Conservation (phyloP, 2,113 vertebrate species). For the Willisornis vidua region DNA sequence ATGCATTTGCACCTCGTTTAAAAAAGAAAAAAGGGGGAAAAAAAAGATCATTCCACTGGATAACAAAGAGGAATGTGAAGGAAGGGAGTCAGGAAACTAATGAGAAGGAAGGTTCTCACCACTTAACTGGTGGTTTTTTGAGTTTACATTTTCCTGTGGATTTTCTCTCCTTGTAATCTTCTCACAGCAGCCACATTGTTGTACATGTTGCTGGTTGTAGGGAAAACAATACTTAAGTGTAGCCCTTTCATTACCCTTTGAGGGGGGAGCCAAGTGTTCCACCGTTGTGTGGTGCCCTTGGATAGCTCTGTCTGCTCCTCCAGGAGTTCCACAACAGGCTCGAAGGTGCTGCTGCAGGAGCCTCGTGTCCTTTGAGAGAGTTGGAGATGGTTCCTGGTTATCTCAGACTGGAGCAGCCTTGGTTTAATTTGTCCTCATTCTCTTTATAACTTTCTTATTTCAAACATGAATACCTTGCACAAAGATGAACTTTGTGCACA, state of each 20-base stretch:
- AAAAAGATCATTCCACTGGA: neutral
- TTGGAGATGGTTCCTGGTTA: fast-evolving
- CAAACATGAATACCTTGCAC: neutral
- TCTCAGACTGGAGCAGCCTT: neutral
- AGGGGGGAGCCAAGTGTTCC: neutral
- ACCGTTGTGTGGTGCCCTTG: neutral
- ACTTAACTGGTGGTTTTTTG: neutral
- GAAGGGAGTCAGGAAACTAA: neutral
- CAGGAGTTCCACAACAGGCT: neutral
- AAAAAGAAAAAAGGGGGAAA: neutral
- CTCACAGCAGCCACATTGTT: neutral
- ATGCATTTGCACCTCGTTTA: slow-evolving; percentile 59
- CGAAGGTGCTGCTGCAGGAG: neutral
- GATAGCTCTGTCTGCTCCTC: neutral
- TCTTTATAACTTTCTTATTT: neutral
- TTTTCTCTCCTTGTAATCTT: slow-evolving; percentile 39
- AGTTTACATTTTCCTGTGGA: slow-evolving; percentile 32
- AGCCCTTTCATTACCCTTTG: neutral
- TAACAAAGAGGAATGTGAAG: slow-evolving; percentile 32
- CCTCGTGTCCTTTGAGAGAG: neutral
- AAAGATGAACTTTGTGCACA: neutral
- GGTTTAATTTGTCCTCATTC: neutral
- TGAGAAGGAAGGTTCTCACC: neutral
- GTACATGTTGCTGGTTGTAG: neutral
- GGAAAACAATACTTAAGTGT: neutral